Base-by-base conservation (phyloP, 2,113 vertebrate genomes). In the Cygnus atratus region DNA sequence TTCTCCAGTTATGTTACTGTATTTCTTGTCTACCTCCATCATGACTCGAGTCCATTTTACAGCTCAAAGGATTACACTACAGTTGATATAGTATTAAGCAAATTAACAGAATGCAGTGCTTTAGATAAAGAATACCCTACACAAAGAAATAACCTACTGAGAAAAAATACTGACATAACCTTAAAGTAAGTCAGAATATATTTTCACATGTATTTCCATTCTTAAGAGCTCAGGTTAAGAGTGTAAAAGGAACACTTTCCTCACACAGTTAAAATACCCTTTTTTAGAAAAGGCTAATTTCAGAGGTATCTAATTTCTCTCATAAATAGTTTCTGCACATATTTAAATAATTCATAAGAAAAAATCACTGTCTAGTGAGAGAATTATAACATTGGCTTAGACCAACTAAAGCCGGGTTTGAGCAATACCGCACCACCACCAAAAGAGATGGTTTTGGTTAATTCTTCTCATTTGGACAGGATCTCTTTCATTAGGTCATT, bases 261-360 rank as follows among this genome's bases (percentile, higher is more conserved):
- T 70, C 66, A 77, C 6, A 13, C 16, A 85, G 59, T 46, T 80
- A 50, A 87, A 74, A 67, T 37, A 55, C 4, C 19, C 31, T 63
- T 80, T 55, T 55, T 83, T 79, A 50, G 0, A 0, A 95, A 92
- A 94, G 17, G 13, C 66, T 92, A 46, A 67, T 92, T 91, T 91
- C 78, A 94, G 71, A 80, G 19, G 25, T 52, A 77, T 25, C 82
- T 63, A 63, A 81, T 43, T 86, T 84, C 28, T 52, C 50, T 61
- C 72, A 31, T 35, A 88, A 92, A 80, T 66, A 46, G 71, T 86
- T 96, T 83, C 70, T 87, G 37, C 52, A 75, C 13, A 2, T 18
- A 52, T 81, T 80, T 83, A 63, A 90, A 92, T 83, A 86, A 94
- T 90, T 74, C 63, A 92, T 68, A 75, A 44, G 54, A 55, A 95